phyloP scores from a whole-genome alignment of 2,113 vertebrate species.

The Sapajus apella region DNA sequence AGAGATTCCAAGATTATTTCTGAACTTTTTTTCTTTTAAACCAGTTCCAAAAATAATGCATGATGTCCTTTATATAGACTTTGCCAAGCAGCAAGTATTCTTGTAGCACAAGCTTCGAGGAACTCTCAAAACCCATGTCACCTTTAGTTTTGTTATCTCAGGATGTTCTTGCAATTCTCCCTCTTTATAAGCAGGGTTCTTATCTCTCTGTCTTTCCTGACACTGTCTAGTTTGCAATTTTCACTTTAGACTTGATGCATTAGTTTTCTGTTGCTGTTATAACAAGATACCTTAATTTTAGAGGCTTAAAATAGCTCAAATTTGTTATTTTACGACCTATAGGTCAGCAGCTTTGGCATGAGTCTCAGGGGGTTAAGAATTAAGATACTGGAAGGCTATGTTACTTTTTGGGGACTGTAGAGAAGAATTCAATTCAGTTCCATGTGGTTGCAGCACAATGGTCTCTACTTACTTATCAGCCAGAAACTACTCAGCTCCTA shows the following conservation, averaged over 20 bases:
- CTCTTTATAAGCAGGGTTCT: background rate
- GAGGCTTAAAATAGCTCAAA: background rate
- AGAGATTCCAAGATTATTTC: constrained; percentile 58
- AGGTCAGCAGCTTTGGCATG: background rate
- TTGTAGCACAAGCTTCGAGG: background rate
- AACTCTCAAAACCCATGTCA: background rate
- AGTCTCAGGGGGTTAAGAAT: background rate
- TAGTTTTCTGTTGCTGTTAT: background rate
- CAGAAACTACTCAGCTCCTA: background rate
- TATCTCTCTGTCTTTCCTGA: background rate
- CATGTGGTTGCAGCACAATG: background rate
- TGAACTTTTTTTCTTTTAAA: constrained; percentile 73
- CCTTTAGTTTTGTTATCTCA: background rate
- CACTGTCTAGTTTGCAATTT: background rate
- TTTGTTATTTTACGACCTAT: background rate
- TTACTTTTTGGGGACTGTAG: background rate
- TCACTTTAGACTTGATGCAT: background rate
- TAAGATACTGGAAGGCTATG: background rate
- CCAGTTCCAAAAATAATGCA: constrained; percentile 78
- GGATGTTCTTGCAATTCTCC: background rate
- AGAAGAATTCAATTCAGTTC: background rate
- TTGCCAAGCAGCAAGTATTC: constrained; percentile 63
- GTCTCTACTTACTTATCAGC: background rate
- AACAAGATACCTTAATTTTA: background rate
- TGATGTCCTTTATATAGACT: constrained; percentile 69